Percentiles rank a stretch among this genome's conserved stretches.
Evolutionary conservation across 2,797 vertebrate species (phyloP).

Genomic region (Argentina silus): DNA sequence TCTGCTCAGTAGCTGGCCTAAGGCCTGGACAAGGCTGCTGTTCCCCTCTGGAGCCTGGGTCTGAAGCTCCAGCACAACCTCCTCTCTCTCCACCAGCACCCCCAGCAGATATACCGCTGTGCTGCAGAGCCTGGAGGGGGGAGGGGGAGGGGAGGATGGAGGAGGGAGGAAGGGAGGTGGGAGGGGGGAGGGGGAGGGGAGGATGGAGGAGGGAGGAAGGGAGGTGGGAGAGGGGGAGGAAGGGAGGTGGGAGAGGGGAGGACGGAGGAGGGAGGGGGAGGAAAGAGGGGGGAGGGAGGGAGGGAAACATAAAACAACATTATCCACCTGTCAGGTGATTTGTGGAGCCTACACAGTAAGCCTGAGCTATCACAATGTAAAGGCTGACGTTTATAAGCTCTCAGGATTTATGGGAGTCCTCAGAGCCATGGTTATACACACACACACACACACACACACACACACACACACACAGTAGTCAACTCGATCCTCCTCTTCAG

Average conservation of each 20-base stretch:
- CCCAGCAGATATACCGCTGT: slow-evolving; percentile 51
- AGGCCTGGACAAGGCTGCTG: slow-evolving; percentile 33
- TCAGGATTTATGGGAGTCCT: not conserved
- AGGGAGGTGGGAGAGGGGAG: not conserved
- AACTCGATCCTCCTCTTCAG: slow-evolving; percentile 8
- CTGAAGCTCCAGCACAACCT: slow-evolving; percentile 38
- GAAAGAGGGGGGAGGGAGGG: too few species aligned
- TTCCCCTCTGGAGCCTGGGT: slow-evolving; percentile 18
- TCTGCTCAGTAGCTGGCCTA: slow-evolving; percentile 51
- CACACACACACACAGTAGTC: not conserved
- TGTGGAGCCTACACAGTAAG: not conserved
- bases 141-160: not conserved
- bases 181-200: too few species aligned
- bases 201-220: not conserved
- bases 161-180: not conserved
- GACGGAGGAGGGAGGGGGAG: not conserved
- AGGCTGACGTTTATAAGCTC: not conserved
- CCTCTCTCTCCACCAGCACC: slow-evolving; percentile 51
- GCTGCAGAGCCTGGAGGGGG: slow-evolving; percentile 53
- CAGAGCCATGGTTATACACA: slow-evolving; percentile 2
- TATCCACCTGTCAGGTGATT: not conserved
- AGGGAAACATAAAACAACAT: not conserved
- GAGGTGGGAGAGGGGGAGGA: too few species aligned
- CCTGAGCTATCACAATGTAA: not conserved
- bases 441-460: not conserved